Base-by-base conservation (phyloP, 2,888 invertebrate genomes). In the Morinoia aosen region DNA sequence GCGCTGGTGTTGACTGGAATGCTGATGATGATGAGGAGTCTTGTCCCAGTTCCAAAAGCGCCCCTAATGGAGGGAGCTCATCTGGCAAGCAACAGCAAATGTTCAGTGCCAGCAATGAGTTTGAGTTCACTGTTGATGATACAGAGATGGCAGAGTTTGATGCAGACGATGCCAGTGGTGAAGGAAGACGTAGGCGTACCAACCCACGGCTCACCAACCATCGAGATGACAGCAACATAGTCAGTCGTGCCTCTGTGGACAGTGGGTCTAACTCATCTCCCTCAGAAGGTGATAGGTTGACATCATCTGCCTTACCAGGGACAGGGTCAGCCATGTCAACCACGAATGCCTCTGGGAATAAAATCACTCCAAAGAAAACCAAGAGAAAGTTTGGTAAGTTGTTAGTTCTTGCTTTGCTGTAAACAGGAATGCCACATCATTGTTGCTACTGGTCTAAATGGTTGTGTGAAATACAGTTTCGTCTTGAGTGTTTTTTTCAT, bases 81-180 rank as follows among this genome's bases (percentile, higher is more conserved):
- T 76, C 76, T 33, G 33, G 76, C 76, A 76, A 76, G 76, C 76
- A 76, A 2, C 39, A 90, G 16, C 39, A 90, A 19, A 40, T 40
- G 39, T 57, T 57, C n/a, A 25, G 57, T 33, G 16, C 93, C 25
- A 93, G 33, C 57, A 90, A 90, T 90, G 93, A 93, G 25, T 57
- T 93, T 93, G 93, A 93, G n/a, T 93, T 93, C 57, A 93, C 56
- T 48, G 93, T 93, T 93, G 93, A 93, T 93, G 93, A 93, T 93
- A 57, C 93, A 93, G 93, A 93, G n/a, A 57, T 93, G 93, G 93
- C 93, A 25, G 93, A 93, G 57, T 93, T 93, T 93, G 93, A 93
- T 57, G 57, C 33, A 5, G 93, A 93, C 14, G 57, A 93, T 93
- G 57, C 40, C 0, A 39, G 76, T 76, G 90, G 48, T 40, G 90